Conservation (phyloP, 2,113 vertebrate genomes). For the Centropus bengalensis region DNA sequence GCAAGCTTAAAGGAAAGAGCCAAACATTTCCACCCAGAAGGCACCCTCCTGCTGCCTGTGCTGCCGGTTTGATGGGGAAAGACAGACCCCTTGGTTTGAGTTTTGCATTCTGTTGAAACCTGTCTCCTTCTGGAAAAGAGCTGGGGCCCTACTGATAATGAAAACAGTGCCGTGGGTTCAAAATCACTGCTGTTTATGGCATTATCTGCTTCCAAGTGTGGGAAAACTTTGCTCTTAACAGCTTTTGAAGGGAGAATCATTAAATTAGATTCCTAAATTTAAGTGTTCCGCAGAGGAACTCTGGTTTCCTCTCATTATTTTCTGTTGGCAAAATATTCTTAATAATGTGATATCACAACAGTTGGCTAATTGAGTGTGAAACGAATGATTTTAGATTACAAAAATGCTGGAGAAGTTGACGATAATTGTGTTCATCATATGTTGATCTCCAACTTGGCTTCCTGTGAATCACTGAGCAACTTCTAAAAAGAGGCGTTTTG, state of each 20-base stretch:
- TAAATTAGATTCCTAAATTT: neutral
- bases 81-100: fast-evolving
- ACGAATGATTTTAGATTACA: neutral
- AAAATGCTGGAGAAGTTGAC: neutral
- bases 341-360: neutral
- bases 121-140: neutral
- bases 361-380: neutral
- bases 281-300: neutral
- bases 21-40: neutral
- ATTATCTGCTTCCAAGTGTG: neutral
- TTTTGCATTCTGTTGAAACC: neutral
- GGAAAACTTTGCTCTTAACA: neutral
- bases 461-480: neutral
- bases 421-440: neutral
- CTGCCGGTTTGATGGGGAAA: neutral
- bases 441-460: neutral
- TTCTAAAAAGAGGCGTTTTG: neutral
- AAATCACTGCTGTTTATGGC: neutral
- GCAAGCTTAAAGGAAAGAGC: neutral
- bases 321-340: neutral
- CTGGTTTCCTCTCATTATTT: neutral
- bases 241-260: neutral
- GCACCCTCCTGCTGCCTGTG: neutral
- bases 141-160: neutral
- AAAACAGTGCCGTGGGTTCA: neutral